Base-by-base conservation (phyloP, 2,888 invertebrate genomes). In the Ochropleura leucogaster region DNA sequence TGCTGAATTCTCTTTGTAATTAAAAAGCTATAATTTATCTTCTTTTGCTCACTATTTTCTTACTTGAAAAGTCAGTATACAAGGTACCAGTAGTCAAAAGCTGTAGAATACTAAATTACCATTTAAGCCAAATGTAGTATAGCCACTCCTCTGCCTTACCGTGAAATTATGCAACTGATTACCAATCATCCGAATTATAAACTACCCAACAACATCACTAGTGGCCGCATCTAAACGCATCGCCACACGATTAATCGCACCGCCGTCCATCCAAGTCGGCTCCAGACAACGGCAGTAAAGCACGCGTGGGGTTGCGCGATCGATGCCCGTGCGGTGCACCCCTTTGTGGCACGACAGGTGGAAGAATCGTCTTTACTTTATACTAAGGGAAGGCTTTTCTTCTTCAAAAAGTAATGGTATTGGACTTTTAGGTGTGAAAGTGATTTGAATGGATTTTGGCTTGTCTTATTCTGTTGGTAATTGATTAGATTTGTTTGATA, bases 321-420 rank as follows among this genome's bases (percentile, higher is more conserved):
- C 92, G 91, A 91, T 89, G 84, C 87, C 85, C 78, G 82, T 76
- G 83, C 82, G 82, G 79, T 86, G 85, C 87, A 84, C 74, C 70
- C 51, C 84, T 83, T 84, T 88, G 88, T 88, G 64, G 81, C 85
- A 89, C 85, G 91, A 81, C 90, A 89, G 89, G 88, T 91, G 89
- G 90, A 88, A 88, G 76, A 80, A 82, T 82, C 76, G 71, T 84
- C 79, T 86, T 86, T 74, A 69, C 79, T 82, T 85, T 83, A 85
- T 79, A 74, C 77, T 77, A 76, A 66, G 62, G 75, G 71, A 51
- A 74, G 74, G 30, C 63, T 78, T 70, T 82, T 82, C 53, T 79
- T 68, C 72, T 86, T 68, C 30, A 60, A 77, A 68, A 51, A 40
- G 47, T 80, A 86, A 86, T 77, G 73, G 82, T 57, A 82, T 83